Evolutionary conservation across 2,888 invertebrate genomes (phyloP).

Genomic region (Tenthredo notha): DNA sequence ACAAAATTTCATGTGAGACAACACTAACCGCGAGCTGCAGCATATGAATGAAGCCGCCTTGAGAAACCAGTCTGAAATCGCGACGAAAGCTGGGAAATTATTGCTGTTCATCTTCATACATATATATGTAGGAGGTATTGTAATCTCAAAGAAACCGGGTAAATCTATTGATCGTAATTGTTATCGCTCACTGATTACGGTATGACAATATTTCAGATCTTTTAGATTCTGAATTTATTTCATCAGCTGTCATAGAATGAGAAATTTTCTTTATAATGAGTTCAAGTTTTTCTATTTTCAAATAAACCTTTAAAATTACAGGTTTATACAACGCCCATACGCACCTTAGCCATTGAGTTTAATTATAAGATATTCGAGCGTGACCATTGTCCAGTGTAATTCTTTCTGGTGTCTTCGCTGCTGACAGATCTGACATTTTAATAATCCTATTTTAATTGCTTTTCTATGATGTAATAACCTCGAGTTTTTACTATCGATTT

Average conservation of each 20-base stretch:
- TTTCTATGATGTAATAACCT: slow-evolving; percentile 17
- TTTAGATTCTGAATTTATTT: background rate
- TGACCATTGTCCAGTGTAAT: slow-evolving; percentile 29
- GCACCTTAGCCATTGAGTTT: background rate
- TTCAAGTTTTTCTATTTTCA: background rate
- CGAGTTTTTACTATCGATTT: slow-evolving; percentile 28
- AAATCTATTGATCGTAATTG: slow-evolving; percentile 36
- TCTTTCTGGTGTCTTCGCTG: background rate
- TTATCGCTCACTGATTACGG: slow-evolving; percentile 36
- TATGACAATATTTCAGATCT: background rate
- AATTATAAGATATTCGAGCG: slow-evolving; percentile 2
- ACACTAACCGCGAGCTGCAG: slow-evolving; percentile 4
- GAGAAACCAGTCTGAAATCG: slow-evolving; percentile 9
- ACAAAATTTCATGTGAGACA: slow-evolving; percentile 24
- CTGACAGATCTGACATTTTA: slow-evolving; percentile 42
- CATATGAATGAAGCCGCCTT: background rate
- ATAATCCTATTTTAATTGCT: slow-evolving; percentile 41
- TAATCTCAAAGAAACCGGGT: background rate
- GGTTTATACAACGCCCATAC: background rate
- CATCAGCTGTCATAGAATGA: background rate
- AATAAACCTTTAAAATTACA: background rate
- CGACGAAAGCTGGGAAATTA: slow-evolving; percentile 31
- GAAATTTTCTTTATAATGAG: background rate
- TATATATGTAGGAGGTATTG: slow-evolving; percentile 31
- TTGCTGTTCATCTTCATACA: slow-evolving; percentile 41